phyloP scores from a whole-genome alignment of 2,888 invertebrate species.

The Arctia plantaginis region DNA sequence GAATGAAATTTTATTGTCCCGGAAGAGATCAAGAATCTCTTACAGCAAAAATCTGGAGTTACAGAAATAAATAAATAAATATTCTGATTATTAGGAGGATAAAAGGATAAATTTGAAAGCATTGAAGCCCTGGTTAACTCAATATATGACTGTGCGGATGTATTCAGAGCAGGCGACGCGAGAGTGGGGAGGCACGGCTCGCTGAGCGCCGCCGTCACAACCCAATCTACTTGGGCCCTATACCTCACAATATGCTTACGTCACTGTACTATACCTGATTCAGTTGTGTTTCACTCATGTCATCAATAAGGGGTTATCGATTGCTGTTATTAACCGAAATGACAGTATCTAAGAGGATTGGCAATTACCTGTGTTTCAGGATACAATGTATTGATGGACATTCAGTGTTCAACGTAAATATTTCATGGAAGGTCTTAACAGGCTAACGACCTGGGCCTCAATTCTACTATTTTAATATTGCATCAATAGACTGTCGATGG shows the following conservation, averaged over 20 bases:
- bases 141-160: background rate
- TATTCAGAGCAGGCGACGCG: constrained; percentile 28
- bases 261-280: background rate
- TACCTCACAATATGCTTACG: background rate
- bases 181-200: constrained; percentile 19
- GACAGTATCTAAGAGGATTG: background rate
- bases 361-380: background rate
- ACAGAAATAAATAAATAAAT: background rate
- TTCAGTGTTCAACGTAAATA: background rate
- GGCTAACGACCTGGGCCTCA: background rate
- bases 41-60: background rate
- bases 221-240: background rate
- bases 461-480: no score
- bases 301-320: background rate
- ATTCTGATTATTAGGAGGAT: background rate
- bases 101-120: background rate
- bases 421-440: background rate
- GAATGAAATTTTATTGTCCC: background rate
- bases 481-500: no score
- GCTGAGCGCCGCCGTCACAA: constrained; percentile 5
- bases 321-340: background rate
- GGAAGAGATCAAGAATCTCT: background rate
- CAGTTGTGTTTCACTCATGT: background rate
- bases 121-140: background rate
- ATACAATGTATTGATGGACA: background rate